These are phyloP conservation scores for Cephus runcator DNA, from an alignment of 2,888 invertebrate genomes.

Conservation along the genomic window DNA sequence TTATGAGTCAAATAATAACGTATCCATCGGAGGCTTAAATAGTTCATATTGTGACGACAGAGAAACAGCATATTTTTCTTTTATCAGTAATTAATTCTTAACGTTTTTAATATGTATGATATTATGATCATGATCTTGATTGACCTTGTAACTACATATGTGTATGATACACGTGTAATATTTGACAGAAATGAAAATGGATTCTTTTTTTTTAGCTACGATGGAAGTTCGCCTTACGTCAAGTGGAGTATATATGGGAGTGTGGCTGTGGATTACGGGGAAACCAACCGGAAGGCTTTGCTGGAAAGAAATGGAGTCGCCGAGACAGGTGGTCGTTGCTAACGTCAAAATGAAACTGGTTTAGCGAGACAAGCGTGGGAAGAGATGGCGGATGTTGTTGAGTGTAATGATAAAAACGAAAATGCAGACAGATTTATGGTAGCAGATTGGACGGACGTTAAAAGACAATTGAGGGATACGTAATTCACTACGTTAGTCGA, in stretches of 20 bases:
- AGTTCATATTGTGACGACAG: background rate
- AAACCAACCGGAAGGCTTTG: background rate
- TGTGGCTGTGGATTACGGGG: background rate
- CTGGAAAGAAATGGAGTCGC: background rate
- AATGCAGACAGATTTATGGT: background rate
- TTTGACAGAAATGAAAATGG: background rate
- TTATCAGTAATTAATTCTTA: background rate
- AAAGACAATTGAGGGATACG: background rate
- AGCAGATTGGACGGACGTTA: background rate
- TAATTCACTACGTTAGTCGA: background rate
- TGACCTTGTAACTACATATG: background rate
- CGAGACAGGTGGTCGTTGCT: background rate
- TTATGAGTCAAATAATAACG: too few species aligned
- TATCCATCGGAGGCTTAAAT: background rate
- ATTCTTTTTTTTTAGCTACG: background rate
- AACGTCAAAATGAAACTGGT: background rate
- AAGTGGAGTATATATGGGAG: background rate
- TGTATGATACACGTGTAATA: background rate
- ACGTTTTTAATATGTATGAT: background rate
- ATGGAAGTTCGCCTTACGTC: background rate
- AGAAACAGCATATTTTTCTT: background rate
- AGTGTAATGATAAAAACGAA: background rate
- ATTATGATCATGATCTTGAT: background rate
- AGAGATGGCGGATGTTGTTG: background rate
- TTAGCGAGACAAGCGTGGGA: background rate